These are phyloP conservation scores for Oreochromis niloticus DNA, from an alignment of 2,113 vertebrate species.

Conservation along the genomic window DNA sequence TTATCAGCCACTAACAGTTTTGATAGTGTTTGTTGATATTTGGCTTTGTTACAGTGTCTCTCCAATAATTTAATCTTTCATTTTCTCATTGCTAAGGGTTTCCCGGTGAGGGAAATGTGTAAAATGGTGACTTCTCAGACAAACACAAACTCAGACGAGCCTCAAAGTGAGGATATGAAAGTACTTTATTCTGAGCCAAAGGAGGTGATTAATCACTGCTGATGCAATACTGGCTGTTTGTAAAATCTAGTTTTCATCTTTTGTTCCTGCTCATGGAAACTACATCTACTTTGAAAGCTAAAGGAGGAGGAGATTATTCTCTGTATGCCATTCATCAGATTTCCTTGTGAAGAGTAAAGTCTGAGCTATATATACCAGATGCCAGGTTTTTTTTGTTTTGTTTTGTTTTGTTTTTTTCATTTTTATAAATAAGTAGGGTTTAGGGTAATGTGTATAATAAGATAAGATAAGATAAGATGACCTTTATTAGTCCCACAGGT, in stretches of 20 bases:
- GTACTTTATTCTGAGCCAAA: background rate
- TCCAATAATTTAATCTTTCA: background rate
- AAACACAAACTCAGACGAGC: background rate
- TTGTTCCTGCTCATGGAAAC: background rate
- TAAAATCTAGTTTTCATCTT: background rate
- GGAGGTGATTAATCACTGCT: background rate
- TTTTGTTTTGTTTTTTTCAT: background rate
- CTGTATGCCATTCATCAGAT: background rate
- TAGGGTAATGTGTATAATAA: background rate
- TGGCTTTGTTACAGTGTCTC: background rate
- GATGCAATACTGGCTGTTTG: background rate
- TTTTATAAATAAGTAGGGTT: background rate
- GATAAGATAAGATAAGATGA: no score
- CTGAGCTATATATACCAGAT: background rate
- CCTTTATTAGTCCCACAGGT: no score
- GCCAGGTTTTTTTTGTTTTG: background rate
- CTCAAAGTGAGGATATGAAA: background rate
- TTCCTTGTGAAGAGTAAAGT: background rate
- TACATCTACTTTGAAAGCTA: background rate
- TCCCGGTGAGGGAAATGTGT: fast-evolving
- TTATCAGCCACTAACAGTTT: background rate
- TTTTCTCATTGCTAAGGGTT: background rate
- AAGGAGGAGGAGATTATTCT: background rate
- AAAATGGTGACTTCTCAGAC: background rate
- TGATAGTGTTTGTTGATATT: background rate